phyloP scores from a whole-genome alignment of 2,888 invertebrate genomes.

The Leptopilina myrica region DNA sequence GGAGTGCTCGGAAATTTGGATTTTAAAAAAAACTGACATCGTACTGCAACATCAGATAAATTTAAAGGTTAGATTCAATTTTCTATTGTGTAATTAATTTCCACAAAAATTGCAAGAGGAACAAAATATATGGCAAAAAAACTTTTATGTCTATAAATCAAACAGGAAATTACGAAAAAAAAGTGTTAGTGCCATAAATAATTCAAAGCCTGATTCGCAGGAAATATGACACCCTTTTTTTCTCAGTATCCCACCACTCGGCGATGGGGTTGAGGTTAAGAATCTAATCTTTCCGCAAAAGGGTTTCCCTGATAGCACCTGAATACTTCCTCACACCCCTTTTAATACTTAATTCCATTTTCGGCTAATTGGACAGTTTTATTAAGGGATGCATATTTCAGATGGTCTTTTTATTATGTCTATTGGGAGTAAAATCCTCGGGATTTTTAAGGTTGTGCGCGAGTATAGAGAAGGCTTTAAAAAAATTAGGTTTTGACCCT shows the following conservation, averaged over 20 bases:
- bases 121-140: neutral
- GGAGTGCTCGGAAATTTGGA: no score
- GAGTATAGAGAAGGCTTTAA: slow-evolving; percentile 58
- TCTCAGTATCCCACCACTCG: neutral
- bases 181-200: slow-evolving; percentile 68
- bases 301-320: slow-evolving; percentile 55
- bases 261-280: neutral
- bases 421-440: slow-evolving; percentile 68
- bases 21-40: no score
- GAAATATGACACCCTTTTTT: slow-evolving; percentile 49
- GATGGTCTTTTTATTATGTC: slow-evolving; percentile 76
- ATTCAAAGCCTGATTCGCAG: slow-evolving; percentile 63
- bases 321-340: slow-evolving; percentile 65
- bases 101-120: no score
- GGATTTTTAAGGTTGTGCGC: slow-evolving; percentile 6
- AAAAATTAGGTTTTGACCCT: slow-evolving; percentile 75
- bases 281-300: slow-evolving; percentile 51
- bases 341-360: slow-evolving; percentile 76
- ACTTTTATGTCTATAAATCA: neutral
- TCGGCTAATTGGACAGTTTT: slow-evolving; percentile 76
- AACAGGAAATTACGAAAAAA: slow-evolving; percentile 50
- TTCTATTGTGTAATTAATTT: no score
- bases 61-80: no score
- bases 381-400: slow-evolving; percentile 77
- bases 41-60: no score